Evolutionary conservation across 2,113 vertebrate species (phyloP).

Genomic region (Dinomys branickii): DNA sequence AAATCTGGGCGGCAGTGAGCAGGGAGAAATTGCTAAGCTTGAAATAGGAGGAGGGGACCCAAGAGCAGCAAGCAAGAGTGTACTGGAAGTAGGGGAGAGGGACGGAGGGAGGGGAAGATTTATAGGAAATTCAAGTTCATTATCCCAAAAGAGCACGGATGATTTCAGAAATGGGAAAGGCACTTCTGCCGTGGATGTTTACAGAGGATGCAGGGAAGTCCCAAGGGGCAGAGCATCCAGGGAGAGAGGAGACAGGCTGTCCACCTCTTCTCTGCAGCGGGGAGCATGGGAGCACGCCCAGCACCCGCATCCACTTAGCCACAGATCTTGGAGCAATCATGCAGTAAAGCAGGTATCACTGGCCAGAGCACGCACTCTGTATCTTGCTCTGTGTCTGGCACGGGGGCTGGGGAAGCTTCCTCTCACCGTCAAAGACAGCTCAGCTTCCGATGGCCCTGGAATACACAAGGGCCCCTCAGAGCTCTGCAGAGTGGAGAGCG

Average conservation of each 20-base stretch:
- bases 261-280: neutral
- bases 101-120: neutral
- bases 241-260: rapidly evolving
- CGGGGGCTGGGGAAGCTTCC: rapidly evolving
- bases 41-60: neutral
- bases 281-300: neutral
- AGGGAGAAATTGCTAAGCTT: neutral
- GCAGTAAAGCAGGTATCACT: rapidly evolving
- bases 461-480: rapidly evolving
- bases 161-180: rapidly evolving
- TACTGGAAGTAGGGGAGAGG: neutral
- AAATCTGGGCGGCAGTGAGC: rapidly evolving
- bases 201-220: rapidly evolving
- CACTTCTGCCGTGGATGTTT: rapidly evolving
- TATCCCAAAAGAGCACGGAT: neutral
- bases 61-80: neutral
- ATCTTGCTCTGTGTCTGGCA: rapidly evolving
- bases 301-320: rapidly evolving
- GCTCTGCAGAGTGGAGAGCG: rapidly evolving
- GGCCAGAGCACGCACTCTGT: rapidly evolving
- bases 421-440: rapidly evolving
- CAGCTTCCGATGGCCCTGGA: neutral
- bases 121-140: neutral
- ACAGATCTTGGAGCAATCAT: rapidly evolving
- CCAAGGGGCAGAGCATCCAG: rapidly evolving